Evolutionary conservation across 2,888 invertebrate genomes (phyloP).

Genomic region (Autographa gamma): DNA sequence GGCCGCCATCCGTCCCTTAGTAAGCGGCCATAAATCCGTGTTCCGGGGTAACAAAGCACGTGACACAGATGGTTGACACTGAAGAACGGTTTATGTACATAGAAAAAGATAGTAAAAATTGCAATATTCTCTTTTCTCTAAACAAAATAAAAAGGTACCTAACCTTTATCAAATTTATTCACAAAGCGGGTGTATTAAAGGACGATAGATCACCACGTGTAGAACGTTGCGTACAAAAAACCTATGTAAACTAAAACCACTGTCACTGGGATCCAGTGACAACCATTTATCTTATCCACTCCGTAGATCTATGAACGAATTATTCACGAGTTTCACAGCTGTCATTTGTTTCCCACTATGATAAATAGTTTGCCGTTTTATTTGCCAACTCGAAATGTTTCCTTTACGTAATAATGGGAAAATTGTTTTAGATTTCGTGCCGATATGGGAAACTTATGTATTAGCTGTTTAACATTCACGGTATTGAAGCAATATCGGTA

Average conservation of each 20-base stretch:
- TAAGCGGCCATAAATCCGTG: background rate
- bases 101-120: background rate
- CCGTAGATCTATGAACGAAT: conserved; percentile 47
- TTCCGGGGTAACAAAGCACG: conserved; percentile 4
- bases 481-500: background rate
- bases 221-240: conserved; percentile 33
- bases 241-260: conserved; percentile 24
- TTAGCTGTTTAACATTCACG: background rate
- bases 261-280: conserved; percentile 25
- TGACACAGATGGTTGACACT: conserved; percentile 1
- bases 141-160: background rate
- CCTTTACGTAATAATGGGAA: conserved; percentile 10
- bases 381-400: conserved; percentile 25
- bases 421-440: conserved; percentile 1
- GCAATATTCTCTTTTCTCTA: background rate
- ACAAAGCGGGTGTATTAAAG: background rate
- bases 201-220: conserved; percentile 29
- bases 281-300: conserved; percentile 49
- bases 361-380: conserved; percentile 44
- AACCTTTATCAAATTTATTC: conserved; percentile 6
- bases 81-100: background rate
- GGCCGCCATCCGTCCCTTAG: background rate
- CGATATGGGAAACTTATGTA: background rate
- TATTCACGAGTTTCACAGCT: conserved; percentile 52
- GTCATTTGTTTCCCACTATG: conserved; percentile 46